These are phyloP conservation scores for Diarsia brunnea DNA, from an alignment of 2,888 invertebrate species.

Conservation along the genomic window DNA sequence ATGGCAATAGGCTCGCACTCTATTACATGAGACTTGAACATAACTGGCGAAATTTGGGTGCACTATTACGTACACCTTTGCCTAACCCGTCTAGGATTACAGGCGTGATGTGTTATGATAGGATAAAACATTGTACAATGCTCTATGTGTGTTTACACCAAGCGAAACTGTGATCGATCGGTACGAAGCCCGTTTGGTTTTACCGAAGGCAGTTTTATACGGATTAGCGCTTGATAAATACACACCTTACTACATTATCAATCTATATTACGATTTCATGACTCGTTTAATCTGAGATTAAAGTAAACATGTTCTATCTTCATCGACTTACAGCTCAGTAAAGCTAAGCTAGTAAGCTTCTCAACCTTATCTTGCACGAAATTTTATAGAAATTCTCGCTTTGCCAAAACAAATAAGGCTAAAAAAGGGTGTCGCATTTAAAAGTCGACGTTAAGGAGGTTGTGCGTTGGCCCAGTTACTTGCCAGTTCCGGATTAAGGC, in stretches of 20 bases:
- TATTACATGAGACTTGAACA: too few relatives aligned
- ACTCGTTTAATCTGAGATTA: neutral
- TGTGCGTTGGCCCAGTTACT: constrained; percentile 55
- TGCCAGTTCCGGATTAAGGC: constrained; percentile 66
- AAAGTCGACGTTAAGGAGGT: constrained; percentile 24
- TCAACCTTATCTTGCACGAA: neutral
- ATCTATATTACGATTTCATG: neutral
- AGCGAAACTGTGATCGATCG: neutral
- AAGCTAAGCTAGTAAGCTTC: neutral
- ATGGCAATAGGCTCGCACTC: too few relatives aligned
- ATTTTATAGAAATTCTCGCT: neutral
- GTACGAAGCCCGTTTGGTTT: neutral
- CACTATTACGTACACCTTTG: too few relatives aligned
- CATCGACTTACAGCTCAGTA: neutral
- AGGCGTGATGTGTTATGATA: too few relatives aligned
- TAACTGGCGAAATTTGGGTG: too few relatives aligned
- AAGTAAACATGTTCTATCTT: neutral
- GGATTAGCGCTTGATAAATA: neutral
- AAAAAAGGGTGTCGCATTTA: constrained; percentile 11
- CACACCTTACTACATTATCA: neutral
- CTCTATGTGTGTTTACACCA: neutral
- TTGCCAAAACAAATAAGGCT: neutral
- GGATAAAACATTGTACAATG: neutral
- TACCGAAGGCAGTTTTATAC: neutral
- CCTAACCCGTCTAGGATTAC: too few relatives aligned